These are phyloP conservation scores for Xyrichtys novacula DNA, from an alignment of 2,797 vertebrate species.

Conservation along the genomic window DNA sequence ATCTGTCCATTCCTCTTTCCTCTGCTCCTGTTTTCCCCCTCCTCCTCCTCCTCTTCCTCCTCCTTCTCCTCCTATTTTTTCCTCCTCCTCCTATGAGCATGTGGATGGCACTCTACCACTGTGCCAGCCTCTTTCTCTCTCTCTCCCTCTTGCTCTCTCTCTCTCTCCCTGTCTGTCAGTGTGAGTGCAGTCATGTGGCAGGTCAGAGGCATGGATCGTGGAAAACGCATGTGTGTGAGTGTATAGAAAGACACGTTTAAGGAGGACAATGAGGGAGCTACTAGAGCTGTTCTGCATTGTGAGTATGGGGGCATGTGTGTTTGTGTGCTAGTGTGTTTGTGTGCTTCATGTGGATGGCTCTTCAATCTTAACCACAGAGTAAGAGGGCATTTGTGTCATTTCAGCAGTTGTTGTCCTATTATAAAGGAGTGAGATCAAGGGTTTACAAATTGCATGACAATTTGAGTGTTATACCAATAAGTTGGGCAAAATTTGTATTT, in stretches of 20 bases:
- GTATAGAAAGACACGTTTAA: constrained; percentile 74
- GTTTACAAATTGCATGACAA: constrained; percentile 18
- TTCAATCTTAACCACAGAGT: constrained; percentile 38
- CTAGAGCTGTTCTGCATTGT: constrained; percentile 82
- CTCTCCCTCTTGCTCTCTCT: constrained; percentile 34
- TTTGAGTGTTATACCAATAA: not conserved
- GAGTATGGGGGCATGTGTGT: constrained; percentile 67
- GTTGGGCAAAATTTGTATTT: not conserved
- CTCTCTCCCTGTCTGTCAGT: constrained; percentile 37
- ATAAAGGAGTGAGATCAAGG: constrained; percentile 8
- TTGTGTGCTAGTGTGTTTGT: constrained; percentile 36
- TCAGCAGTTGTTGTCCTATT: constrained; percentile 51
- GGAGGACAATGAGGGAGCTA: constrained; percentile 83
- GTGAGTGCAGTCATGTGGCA: constrained; percentile 75
- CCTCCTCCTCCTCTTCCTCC: constrained; percentile 23
- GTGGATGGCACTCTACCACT: constrained; percentile 68
- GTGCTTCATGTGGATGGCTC: constrained; percentile 41
- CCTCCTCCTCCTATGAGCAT: constrained; percentile 56
- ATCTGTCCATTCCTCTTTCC: constrained; percentile 74
- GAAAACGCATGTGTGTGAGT: constrained; percentile 69
- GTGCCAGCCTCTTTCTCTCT: constrained; percentile 53
- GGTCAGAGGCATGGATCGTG: constrained; percentile 73
- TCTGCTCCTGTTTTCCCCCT: constrained; percentile 52
- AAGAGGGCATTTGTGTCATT: constrained; percentile 44
- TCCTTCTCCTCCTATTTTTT: constrained; percentile 9